These are phyloP conservation scores for Danaus chrysippus DNA, from an alignment of 2,888 invertebrate species.

Conservation along the genomic window DNA sequence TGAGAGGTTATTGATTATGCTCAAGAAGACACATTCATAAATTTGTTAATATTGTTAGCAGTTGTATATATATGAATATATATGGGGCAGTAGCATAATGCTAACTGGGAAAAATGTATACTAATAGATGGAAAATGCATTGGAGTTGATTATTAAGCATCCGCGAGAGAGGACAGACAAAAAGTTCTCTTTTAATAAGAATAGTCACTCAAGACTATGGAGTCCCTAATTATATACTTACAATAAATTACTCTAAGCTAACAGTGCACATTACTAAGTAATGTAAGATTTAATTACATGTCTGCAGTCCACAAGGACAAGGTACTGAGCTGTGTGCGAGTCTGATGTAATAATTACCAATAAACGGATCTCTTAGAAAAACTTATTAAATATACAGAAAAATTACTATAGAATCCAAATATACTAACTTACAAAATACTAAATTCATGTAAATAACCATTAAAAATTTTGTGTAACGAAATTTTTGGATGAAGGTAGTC, in stretches of 20 bases:
- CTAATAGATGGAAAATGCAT: constrained; percentile 51
- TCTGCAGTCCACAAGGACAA: constrained; percentile 64
- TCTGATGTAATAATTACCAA: constrained; percentile 38
- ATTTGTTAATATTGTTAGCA: constrained; percentile 31
- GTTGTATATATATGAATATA: not conserved
- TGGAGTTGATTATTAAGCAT: constrained; percentile 46
- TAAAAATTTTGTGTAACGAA: constrained; percentile 64
- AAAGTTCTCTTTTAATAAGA: constrained; percentile 46
- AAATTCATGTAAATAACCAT: constrained; percentile 50
- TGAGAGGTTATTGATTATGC: constrained; percentile 4
- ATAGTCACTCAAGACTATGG: constrained; percentile 55
- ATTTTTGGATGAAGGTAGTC: constrained; percentile 61
- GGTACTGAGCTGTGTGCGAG: constrained; percentile 72
- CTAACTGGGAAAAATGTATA: constrained; percentile 39
- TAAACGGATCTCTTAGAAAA: constrained; percentile 45
- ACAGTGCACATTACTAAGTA: constrained; percentile 69
- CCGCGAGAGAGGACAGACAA: constrained; percentile 61
- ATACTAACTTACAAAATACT: constrained; percentile 53
- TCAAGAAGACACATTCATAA: constrained; percentile 34
- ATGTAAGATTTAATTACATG: constrained; percentile 57
- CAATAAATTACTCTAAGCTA: constrained; percentile 73
- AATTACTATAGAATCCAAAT: constrained; percentile 51
- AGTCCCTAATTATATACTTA: constrained; percentile 71
- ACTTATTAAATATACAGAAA: constrained; percentile 46
- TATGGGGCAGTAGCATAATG: constrained; percentile 41